A percentile compares a stretch with the other conserved stretches of the same genome.
phyloP scores from a whole-genome alignment of 2,888 invertebrate species.

The Agrotis clavis region DNA sequence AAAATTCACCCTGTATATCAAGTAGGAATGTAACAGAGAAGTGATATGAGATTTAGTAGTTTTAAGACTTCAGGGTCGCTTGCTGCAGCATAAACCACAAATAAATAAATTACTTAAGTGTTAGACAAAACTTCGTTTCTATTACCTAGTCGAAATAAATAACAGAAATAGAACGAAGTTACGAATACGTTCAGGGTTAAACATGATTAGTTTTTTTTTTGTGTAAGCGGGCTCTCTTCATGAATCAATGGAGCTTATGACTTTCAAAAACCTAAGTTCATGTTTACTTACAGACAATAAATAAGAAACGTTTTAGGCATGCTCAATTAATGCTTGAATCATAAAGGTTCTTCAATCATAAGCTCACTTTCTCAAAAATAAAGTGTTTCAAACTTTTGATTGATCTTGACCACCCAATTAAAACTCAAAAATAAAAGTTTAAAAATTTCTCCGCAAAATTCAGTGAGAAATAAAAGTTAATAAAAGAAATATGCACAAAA shows the following conservation, averaged over 20 bases:
- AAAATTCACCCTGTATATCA: no score
- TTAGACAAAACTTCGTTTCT: no score
- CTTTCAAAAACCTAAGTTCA: not conserved
- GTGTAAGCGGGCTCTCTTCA: not conserved
- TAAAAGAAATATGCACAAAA: conserved; percentile 22
- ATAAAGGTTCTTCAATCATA: not conserved
- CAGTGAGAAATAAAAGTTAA: conserved; percentile 5
- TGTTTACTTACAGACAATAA: not conserved
- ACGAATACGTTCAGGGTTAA: no score
- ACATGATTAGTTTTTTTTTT: no score
- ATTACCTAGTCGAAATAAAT: no score
- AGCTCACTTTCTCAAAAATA: not conserved
- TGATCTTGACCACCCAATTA: not conserved
- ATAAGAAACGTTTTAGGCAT: not conserved
- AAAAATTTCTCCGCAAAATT: conserved; percentile 4
- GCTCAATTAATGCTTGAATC: conserved; percentile 1
- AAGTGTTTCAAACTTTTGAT: not conserved
- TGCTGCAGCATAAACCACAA: no score
- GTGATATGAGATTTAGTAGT: no score
- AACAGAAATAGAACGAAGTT: not conserved
- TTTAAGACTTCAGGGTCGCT: no score
- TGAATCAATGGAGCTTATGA: not conserved
- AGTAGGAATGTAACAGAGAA: no score
- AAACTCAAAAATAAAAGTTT: not conserved
- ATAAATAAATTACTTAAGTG: no score